Conservation (phyloP, 2,113 vertebrate genomes). For the Ellobius talpinus region DNA sequence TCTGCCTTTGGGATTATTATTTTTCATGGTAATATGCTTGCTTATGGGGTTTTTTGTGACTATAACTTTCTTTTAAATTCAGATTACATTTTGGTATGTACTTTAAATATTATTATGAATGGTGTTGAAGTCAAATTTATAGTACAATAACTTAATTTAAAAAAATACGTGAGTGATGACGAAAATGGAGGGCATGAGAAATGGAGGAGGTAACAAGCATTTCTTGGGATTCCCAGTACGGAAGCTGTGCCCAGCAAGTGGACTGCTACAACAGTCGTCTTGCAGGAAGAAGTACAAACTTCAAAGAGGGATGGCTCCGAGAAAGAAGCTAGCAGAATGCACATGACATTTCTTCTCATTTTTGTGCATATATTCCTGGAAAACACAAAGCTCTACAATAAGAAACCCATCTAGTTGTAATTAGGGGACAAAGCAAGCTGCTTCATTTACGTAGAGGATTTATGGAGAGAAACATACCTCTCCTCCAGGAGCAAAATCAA, state of each 20-base stretch:
- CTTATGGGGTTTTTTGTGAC: background rate
- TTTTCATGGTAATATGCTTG: slow-evolving; percentile 17
- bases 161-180: slow-evolving; percentile 3
- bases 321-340: slow-evolving; percentile 17
- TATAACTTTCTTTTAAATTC: slow-evolving; percentile 36
- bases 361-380: background rate
- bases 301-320: background rate
- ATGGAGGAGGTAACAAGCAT: background rate
- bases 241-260: background rate
- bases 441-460: background rate
- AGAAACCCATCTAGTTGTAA: background rate
- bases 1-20: background rate
- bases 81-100: slow-evolving; percentile 15
- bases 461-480: slow-evolving; percentile 23
- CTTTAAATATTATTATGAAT: slow-evolving; percentile 16
- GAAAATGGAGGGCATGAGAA: background rate
- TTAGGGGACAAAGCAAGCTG: background rate
- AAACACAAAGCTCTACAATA: background rate
- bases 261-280: background rate
- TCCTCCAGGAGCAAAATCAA: background rate
- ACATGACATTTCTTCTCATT: background rate
- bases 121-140: slow-evolving; percentile 13
- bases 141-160: slow-evolving; percentile 12
- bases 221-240: slow-evolving; percentile 24
- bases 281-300: background rate